Base-by-base conservation (phyloP, 1,140 invertebrate species). In the Hesperophylax magnus region DNA sequence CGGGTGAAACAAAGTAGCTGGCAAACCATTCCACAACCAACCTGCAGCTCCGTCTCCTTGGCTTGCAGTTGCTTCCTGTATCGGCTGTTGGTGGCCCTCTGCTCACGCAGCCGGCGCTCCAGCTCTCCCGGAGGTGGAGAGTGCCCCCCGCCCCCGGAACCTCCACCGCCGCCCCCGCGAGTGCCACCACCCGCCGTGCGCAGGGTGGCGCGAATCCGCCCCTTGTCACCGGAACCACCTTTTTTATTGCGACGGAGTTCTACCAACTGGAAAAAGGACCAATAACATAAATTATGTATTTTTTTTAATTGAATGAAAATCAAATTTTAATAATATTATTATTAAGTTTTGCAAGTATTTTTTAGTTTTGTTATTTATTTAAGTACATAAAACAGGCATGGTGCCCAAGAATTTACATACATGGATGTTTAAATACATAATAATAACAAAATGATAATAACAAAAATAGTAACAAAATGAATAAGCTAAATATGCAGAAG, bases 121-220 rank as follows among this genome's bases (percentile, higher is more conserved):
- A 96, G 89, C 86, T 96, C 95, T 15, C 77, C 83, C 15, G 93
- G 94, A 0, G 92, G 91, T 3, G 89, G 89, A 3, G 86, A 87
- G 52, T 88, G 86, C 84, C 91, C 92, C 20, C 92, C 91, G 85
- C 92, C 91, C 3, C 95, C 95, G 82, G 95, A 93, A 71, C 93
- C 88, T 11, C 90, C 91, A 82, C 94, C 94, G 93, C 90, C n/a
- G 5, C 58, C 95, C 93, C 79, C 96, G 88, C 84, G 60, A 56
- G 95, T 93, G 79, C 96, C 89, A 84, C 96, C 95, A 85, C 97
- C 96, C 61, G 96, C 94, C 93, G 93, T 2, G 96, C 95, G 84
- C 14, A 96, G 88, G 4, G 95, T 96, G 0, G 95, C 94, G 52
- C 95, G 88, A 60, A 95, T 94, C 79, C 96, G 89, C 84, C 96